These are phyloP conservation scores for Eidolon dupreanum DNA, from an alignment of 2,797 vertebrate species.

Conservation along the genomic window DNA sequence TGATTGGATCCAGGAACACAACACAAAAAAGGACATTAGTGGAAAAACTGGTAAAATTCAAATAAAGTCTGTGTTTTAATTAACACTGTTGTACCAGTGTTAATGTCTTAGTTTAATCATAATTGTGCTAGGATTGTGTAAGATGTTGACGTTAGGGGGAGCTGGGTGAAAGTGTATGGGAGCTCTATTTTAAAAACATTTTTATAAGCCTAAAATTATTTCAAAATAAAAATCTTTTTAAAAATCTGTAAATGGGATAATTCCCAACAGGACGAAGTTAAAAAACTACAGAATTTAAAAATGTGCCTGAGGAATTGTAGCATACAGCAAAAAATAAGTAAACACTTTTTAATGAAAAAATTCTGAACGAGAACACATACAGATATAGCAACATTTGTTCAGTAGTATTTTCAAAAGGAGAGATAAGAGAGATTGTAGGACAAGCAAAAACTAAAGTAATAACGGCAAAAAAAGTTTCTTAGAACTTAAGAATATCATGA, in stretches of 20 bases:
- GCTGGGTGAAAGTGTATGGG: neutral
- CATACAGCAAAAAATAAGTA: neutral
- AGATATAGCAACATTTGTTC: neutral
- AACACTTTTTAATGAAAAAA: neutral
- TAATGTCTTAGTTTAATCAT: neutral
- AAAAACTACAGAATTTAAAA: neutral
- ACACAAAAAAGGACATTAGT: neutral
- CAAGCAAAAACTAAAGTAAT: neutral
- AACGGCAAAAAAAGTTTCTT: neutral
- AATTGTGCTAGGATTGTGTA: neutral
- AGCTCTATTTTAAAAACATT: neutral
- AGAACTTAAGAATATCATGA: neutral
- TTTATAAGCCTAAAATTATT: neutral
- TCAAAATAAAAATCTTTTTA: neutral
- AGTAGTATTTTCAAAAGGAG: neutral
- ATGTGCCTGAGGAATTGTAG: neutral
- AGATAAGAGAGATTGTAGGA: neutral
- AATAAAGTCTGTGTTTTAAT: neutral
- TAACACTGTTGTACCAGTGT: neutral
- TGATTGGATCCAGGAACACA: neutral
- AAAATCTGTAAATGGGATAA: neutral
- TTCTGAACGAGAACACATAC: neutral
- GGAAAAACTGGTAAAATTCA: neutral
- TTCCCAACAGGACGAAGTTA: neutral
- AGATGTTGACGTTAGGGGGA: neutral